phyloP scores from a whole-genome alignment of 1,140 invertebrate genomes.

The Musca domestica region DNA sequence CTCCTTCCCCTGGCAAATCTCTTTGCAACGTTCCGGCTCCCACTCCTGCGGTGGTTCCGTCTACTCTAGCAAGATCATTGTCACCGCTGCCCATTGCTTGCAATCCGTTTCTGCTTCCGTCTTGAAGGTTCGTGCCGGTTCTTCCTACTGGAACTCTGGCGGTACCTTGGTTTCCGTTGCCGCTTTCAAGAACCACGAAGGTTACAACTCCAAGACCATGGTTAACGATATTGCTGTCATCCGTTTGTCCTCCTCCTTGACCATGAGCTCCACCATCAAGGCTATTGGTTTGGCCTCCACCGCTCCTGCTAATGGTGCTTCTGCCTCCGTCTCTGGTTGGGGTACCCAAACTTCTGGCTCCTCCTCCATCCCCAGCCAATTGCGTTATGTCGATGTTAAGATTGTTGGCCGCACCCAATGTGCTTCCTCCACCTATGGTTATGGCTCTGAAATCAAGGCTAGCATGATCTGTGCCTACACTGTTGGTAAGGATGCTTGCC shows the following conservation, averaged over 20 bases:
- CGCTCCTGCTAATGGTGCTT: conserved; percentile 36
- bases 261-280: conserved; percentile 46
- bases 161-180: conserved; percentile 30
- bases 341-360: conserved; percentile 35
- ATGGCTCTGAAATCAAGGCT: conserved; percentile 28
- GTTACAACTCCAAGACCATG: not conserved
- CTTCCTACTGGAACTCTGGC: conserved; percentile 36
- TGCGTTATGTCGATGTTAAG: conserved; percentile 29
- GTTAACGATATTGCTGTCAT: conserved; percentile 59
- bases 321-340: conserved; percentile 56
- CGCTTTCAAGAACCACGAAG: conserved; percentile 36
- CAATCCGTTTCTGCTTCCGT: no score
- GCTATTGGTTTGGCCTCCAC: conserved; percentile 42
- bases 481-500: conserved; percentile 14
- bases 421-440: conserved; percentile 31
- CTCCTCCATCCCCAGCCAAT: conserved; percentile 4
- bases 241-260: conserved; percentile 42
- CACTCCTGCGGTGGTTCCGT: conserved; percentile 61
- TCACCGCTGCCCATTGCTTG: conserved; percentile 66
- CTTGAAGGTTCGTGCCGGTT: no score
- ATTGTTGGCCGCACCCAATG: conserved; percentile 27
- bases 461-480: conserved; percentile 16
- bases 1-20: conserved; percentile 59
- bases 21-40: no score
- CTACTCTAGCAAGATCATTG: conserved; percentile 54